Conservation (phyloP, 2,888 invertebrate species). For the Caenorhabditis japonica region DNA sequence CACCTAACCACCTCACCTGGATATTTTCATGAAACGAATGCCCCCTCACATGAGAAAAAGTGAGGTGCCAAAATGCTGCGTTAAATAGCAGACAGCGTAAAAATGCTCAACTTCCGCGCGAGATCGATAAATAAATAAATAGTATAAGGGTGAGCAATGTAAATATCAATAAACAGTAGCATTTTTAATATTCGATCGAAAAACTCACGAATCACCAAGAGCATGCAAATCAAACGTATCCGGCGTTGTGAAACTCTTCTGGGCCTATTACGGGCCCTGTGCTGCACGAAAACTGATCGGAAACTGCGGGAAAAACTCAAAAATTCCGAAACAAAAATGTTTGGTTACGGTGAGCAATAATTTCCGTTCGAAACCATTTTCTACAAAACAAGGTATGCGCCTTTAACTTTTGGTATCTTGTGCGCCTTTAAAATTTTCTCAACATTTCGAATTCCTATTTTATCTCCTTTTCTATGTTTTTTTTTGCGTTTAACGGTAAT, state of each 20-base stretch:
- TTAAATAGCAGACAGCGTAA: too few species aligned
- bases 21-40: too few species aligned
- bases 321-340: neutral
- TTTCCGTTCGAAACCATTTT: constrained; percentile 4
- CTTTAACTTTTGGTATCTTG: constrained; percentile 15
- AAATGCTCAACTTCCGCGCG: too few species aligned
- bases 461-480: too few species aligned
- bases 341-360: neutral
- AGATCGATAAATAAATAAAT: too few species aligned
- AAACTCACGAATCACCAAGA: constrained; percentile 31
- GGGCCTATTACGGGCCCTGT: constrained; percentile 18
- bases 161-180: neutral
- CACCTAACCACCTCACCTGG: too few species aligned
- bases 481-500: too few species aligned
- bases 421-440: constrained; percentile 12
- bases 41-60: too few species aligned
- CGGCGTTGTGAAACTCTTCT: constrained; percentile 14
- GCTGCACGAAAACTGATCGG: constrained; percentile 4
- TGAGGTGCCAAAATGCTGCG: too few species aligned
- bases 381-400: too few species aligned
- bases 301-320: neutral
- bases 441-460: too few species aligned
- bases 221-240: constrained; percentile 38
- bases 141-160: constrained; percentile 11
- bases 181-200: neutral